Evolutionary conservation across 2,797 vertebrate species (phyloP), one percentile per base, ranked within the genome.

Genomic region (Cuniculus paca): DNA sequence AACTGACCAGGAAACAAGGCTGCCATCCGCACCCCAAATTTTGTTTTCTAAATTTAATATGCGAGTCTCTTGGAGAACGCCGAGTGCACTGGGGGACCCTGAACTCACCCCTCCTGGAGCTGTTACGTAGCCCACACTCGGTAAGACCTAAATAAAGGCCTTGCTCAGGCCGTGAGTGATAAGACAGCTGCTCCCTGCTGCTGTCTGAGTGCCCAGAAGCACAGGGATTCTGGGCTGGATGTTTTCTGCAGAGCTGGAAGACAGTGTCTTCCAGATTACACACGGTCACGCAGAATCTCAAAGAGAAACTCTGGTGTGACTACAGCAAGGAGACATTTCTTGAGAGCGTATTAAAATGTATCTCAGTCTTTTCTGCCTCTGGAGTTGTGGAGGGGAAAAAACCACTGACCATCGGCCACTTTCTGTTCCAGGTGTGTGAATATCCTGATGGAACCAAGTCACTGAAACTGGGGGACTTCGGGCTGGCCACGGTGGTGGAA

Each of bases 401-500:
- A 20, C 56, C 54, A 81, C 2, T 22, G 82, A 58, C 42, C 20
- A 1, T 85, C 2, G 1, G 9, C 60, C 96, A 36, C 11, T 91
- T 72, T 81, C 86, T 88, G 36, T 96, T 72, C 3, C 56, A 99
- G 99, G 99, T 99, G 28, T 99, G 99, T 95, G 99, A 99, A 96
- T 99, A 99, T 97, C 98, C 99, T 0, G 99, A 99, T 68, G 99
- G 99, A 94, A 99, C 99, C 90, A 99, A 99, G 98, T 99, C 99
- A 4, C 92, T 99, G 98, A 99, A 99, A 90, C 98, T 99, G 19
- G 99, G 99, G 93, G 99, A 99, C 98, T 99, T 99, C 75, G 99
- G 99, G 24, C 98, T 99, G 98, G 99, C 99, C 0, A 99, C 99
- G 0, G 99, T 99, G 97, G 99, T 99, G 48, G 99, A 99, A 97